Base-by-base conservation (phyloP, 2,797 vertebrate species). In the Myiothlypis chrysogaster region DNA sequence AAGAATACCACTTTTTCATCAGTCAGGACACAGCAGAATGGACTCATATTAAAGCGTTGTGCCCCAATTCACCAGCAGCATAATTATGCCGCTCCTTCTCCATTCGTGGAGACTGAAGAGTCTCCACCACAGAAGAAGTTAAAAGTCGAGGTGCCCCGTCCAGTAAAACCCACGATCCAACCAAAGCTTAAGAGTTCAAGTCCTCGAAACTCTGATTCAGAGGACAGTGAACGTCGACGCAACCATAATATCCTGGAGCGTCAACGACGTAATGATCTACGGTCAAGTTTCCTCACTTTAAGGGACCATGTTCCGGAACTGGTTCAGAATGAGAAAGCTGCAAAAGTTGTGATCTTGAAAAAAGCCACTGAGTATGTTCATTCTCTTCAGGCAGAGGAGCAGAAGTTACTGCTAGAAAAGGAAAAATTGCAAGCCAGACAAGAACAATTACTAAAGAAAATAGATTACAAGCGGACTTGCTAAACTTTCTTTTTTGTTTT, bases 191-290 rank as follows among this genome's bases (percentile, higher is more conserved):
- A 98, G 97, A 98, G 97, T 92, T 96, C 97, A 78, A 98, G 98
- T 89, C 98, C 98, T 66, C 98, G 98, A 90, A 98, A 98, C 95
- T 99, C 99, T 2, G 99, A 99, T 98, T 99, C 99, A 0, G 99
- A 99, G 97, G 99, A 99, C 97, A 99, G 99, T 25, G 99, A 99
- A 93, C 98, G 99, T 17, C 96, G 99, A 49, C 99, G 99, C 37
- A 99, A 99, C 98, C 99, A 99, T 98, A 99, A 99, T 95, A 99
- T 99, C 93, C 95, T 99, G 96, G 99, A 99, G 94, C 99, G 99
- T 78, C 99, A 99, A 66, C 98, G 99, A 28, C 99, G 99, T 87
- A 99, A 99, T 30, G 99, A 99, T 98, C 97, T 99, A 84, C 98
- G 99, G 65, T 99, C 99, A 84, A 99, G 99, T 97, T 99, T 99